phyloP scores from a whole-genome alignment of 2,888 invertebrate genomes.

The Platynereis dumerilii region DNA sequence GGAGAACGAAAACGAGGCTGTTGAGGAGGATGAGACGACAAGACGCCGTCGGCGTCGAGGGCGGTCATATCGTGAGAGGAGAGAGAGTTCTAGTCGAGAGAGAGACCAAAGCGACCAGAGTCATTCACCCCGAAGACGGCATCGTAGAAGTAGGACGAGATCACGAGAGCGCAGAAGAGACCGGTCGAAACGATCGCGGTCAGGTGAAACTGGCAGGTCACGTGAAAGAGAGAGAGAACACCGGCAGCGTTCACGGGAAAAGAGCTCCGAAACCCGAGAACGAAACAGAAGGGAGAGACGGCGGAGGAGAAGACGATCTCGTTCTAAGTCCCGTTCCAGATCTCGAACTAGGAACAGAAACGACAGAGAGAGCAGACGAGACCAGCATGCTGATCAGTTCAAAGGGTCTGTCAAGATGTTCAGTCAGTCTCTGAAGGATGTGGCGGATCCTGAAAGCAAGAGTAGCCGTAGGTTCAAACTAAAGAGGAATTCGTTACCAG shows the following conservation, averaged over 20 bases:
- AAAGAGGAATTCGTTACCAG: conserved; percentile 23
- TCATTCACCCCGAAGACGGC: neutral
- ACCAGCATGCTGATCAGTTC: conserved; percentile 14
- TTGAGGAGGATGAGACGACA: conserved; percentile 10
- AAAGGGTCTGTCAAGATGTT: conserved; percentile 30
- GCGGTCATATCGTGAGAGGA: conserved; percentile 22
- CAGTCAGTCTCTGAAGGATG: conserved; percentile 30
- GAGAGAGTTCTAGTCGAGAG: conserved; percentile 1
- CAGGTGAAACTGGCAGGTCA: conserved; percentile 12
- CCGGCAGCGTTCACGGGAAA: conserved; percentile 23
- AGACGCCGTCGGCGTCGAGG: conserved; percentile 19
- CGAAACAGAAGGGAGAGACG: neutral
- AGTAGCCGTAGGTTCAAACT: conserved; percentile 19
- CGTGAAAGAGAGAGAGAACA: conserved; percentile 11
- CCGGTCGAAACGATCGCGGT: conserved; percentile 24
- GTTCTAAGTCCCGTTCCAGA: conserved; percentile 17
- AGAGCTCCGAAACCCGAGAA: neutral
- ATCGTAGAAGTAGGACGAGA: conserved; percentile 10
- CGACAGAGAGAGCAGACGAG: conserved; percentile 2
- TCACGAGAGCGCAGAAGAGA: conserved; percentile 17
- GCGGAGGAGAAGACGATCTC: conserved; percentile 8
- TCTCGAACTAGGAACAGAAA: conserved; percentile 6
- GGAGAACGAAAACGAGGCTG: conserved; percentile 22
- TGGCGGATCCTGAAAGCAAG: conserved; percentile 17
- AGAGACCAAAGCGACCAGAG: neutral